Percentiles rank a stretch among this genome's conserved stretches.
Conservation (phyloP, 2,888 invertebrate genomes). For the Leucophenga maculata region DNA sequence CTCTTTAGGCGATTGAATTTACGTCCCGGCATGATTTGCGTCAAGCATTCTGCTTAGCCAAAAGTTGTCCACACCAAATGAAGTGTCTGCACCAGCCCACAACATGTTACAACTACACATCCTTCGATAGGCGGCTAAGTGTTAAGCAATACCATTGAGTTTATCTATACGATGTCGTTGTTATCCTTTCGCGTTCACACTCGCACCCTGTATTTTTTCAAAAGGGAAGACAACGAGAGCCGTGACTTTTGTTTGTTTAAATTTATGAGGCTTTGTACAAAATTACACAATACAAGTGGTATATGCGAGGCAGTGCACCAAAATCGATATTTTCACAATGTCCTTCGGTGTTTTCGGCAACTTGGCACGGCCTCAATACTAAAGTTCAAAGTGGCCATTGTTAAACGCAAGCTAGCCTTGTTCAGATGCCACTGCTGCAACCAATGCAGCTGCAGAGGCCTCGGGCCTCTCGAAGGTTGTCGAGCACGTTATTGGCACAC, state of each 20-base stretch:
- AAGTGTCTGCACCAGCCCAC: too few species aligned
- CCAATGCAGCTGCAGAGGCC: neutral
- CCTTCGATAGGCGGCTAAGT: too few species aligned
- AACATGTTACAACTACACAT: too few species aligned
- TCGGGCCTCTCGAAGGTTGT: neutral
- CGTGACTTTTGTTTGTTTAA: conserved; percentile 8
- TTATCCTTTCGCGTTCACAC: neutral
- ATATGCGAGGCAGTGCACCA: neutral
- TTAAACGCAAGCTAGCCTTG: neutral
- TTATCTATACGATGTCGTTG: too few species aligned
- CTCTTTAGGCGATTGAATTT: too few species aligned
- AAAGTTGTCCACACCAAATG: too few species aligned
- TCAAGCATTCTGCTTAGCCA: too few species aligned
- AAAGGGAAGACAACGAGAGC: neutral
- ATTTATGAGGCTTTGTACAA: conserved; percentile 12
- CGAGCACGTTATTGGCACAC: conserved; percentile 2
- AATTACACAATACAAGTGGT: neutral
- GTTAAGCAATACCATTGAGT: too few species aligned
- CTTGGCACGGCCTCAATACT: neutral
- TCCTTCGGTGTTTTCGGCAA: conserved; percentile 15
- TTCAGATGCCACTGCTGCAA: neutral
- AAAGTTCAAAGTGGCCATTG: conserved; percentile 12
- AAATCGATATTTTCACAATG: conserved; percentile 14
- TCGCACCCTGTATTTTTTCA: neutral
- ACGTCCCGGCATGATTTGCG: too few species aligned